Base-by-base conservation (phyloP, 2,888 invertebrate species). In the Caenorhabditis sp. region DNA sequence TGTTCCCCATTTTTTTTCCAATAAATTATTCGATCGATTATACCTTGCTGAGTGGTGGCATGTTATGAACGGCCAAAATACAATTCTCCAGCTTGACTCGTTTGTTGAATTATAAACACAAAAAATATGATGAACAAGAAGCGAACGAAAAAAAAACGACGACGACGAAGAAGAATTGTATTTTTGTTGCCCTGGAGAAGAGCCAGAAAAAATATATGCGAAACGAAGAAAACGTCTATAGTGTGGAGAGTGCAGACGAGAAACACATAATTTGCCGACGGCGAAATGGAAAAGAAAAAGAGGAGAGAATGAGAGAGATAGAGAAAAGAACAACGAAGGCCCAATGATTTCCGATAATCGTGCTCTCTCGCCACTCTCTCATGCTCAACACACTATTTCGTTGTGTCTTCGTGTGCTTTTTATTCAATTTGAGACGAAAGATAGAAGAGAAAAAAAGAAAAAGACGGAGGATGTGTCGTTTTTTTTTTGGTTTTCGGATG, bases 311-410 rank as follows among this genome's bases (percentile, higher is more conserved):
- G n/a, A n/a, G n/a, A n/a, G n/a, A n/a, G n/a, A n/a, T n/a, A n/a
- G n/a, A n/a, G n/a, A n/a, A 17, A 6, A 21, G 36, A 2, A 17
- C 2, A 4, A 36, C 31, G 62, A 66, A 55, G 64, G 31, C 69
- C 78, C 75, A 76, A 78, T 76, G 77, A 79, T 79, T 77, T 77
- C 76, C 77, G 67, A 79, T 77, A 77, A 74, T 74, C 71, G 71
- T 59, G 66, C 63, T 54, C 66, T 66, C 70, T 66, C 59, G 5
- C 21, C 55, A 50, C 70, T 71, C 70, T 37, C 57, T 57, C 19
- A 6, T 17, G 31, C 63, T 60, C 63, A n/a, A 51, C 54, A 26
- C 49, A 26, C 49, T 14, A 50, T 43, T 36, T 23, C 37, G 10
- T n/a, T 31, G 37, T 43, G n/a, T 19, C 43, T n/a, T 24, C 53